A percentile compares a stretch with the other conserved stretches of the same genome.
Conservation (phyloP, 2,797 vertebrate species). For the Meriones psammophilus region DNA sequence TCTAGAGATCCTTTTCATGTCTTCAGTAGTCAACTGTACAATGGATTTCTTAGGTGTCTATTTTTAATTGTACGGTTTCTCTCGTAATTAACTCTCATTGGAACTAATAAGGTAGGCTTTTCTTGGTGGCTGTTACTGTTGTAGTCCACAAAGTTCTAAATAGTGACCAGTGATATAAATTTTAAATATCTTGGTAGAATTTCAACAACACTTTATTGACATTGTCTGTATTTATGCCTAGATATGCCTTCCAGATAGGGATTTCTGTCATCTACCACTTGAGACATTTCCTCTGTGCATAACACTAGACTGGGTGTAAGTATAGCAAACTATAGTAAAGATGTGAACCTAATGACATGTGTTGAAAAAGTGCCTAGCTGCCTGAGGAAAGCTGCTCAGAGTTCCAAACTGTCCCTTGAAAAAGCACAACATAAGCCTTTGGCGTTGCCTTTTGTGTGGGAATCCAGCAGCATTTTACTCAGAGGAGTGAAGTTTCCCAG, state of each 20-base stretch:
- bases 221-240: neutral
- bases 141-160: neutral
- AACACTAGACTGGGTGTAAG: neutral
- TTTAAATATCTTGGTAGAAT: constrained; percentile 6
- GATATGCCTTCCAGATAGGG: neutral
- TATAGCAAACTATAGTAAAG: neutral
- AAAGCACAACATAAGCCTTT: neutral
- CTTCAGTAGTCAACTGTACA: neutral
- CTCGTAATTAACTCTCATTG: neutral
- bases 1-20: neutral
- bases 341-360: neutral
- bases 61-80: constrained; percentile 35
- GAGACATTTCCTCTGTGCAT: neutral
- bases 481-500: neutral
- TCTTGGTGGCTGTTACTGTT: neutral
- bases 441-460: neutral
- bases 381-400: neutral
- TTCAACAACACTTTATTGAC: too few relatives aligned
- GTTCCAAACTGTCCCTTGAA: neutral
- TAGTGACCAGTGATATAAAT: neutral
- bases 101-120: neutral
- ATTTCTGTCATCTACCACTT: constrained; percentile 4
- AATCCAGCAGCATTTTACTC: neutral
- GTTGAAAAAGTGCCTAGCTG: constrained; percentile 4
- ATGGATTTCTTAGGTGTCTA: neutral